phyloP scores from a whole-genome alignment of 2,797 vertebrate species.

The Microchirus variegatus region DNA sequence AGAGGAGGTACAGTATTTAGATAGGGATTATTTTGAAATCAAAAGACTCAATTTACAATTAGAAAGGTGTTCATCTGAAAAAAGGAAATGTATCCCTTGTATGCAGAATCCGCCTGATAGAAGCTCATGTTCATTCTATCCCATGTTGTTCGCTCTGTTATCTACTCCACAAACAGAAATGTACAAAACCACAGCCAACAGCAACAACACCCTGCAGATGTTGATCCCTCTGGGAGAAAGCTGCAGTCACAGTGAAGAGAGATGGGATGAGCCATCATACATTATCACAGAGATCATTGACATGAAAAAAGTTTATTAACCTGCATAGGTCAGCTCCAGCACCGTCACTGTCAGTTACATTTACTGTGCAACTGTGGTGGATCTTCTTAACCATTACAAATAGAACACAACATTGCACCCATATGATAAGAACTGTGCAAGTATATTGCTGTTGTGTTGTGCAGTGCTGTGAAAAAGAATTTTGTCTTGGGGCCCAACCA shows the following conservation, averaged over 20 bases:
- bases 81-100: neutral
- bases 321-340: neutral
- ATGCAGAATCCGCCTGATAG: no score
- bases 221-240: constrained; percentile 2
- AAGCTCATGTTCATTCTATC: neutral
- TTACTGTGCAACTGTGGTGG: neutral
- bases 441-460: no score
- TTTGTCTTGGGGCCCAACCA: no score
- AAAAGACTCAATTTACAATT: neutral
- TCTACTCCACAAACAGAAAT: constrained; percentile 14
- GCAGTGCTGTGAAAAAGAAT: no score
- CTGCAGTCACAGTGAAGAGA: neutral
- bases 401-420: no score
- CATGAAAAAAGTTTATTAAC: constrained; percentile 24
- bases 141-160: constrained; percentile 7
- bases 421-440: no score
- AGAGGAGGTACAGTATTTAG: neutral
- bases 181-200: constrained; percentile 22
- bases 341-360: neutral
- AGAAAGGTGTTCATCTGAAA: neutral
- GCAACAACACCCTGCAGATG: constrained; percentile 34
- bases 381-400: neutral
- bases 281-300: constrained; percentile 17
- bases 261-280: neutral
- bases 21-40: neutral